Percentiles rank a stretch among this genome's conserved stretches.
Evolutionary conservation across 2,888 invertebrate genomes (phyloP).

Genomic region (Syrphus vitripennis): DNA sequence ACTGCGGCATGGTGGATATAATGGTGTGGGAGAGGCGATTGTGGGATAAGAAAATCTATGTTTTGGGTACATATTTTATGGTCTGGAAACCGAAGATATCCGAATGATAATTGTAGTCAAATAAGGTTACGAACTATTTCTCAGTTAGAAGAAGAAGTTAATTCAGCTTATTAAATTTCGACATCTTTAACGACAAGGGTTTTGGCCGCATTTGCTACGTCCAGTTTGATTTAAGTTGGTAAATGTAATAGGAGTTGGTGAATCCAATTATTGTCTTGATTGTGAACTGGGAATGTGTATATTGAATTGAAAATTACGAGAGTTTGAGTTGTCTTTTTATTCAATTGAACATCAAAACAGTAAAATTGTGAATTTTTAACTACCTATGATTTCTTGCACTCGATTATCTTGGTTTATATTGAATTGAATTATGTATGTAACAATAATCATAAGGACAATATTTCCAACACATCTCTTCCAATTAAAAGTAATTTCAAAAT

Average conservation of each 20-base stretch:
- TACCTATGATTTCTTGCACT: too few species aligned
- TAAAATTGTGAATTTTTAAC: too few species aligned
- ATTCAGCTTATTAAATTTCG: neutral
- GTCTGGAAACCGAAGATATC: conserved; percentile 21
- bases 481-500: too few species aligned
- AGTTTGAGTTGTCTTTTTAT: too few species aligned
- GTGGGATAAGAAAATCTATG: neutral
- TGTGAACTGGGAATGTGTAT: too few species aligned
- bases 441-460: too few species aligned
- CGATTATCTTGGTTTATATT: too few species aligned
- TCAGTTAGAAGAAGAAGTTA: neutral
- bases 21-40: neutral
- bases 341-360: too few species aligned
- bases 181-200: neutral
- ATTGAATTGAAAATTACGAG: too few species aligned
- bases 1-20: too few species aligned
- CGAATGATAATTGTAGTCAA: neutral
- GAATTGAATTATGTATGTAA: too few species aligned
- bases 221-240: neutral
- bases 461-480: too few species aligned
- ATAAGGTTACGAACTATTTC: neutral
- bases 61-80: conserved; percentile 13
- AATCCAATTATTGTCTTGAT: neutral
- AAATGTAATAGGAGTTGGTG: neutral
- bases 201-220: neutral